Conservation (phyloP, 2,113 vertebrate species). For the Lagopus muta region DNA sequence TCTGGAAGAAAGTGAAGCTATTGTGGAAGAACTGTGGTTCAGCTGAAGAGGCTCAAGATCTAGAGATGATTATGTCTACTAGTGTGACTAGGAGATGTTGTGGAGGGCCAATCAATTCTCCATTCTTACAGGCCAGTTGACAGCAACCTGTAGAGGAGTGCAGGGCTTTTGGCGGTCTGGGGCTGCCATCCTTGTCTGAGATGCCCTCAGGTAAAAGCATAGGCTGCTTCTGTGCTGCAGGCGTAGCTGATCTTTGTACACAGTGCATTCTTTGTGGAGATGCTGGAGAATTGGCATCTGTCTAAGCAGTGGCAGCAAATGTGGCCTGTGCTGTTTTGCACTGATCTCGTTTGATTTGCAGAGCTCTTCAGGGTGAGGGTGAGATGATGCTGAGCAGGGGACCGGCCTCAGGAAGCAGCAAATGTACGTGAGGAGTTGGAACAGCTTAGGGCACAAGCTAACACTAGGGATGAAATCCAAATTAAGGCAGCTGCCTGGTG, state of each 20-base stretch:
- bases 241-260: neutral
- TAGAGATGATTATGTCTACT: neutral
- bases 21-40: neutral
- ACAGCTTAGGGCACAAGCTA: neutral
- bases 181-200: neutral
- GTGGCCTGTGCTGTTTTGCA: constrained; percentile 5
- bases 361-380: neutral
- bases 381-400: neutral
- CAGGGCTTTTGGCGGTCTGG: neutral
- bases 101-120: accelerated
- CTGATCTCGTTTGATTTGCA: neutral
- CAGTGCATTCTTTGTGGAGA: constrained; percentile 33
- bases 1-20: neutral
- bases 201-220: neutral
- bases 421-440: accelerated
- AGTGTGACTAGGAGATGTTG: neutral
- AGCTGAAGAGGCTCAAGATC: neutral
- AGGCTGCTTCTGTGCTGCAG: neutral
- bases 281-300: constrained; percentile 13
- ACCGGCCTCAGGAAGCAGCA: neutral
- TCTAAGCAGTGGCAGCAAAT: neutral
- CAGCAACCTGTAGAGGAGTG: neutral
- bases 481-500: neutral
- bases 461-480: neutral
- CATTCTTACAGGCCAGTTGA: neutral